phyloP scores from a whole-genome alignment of 1,140 invertebrate genomes.

The Aleiodes sp. region DNA sequence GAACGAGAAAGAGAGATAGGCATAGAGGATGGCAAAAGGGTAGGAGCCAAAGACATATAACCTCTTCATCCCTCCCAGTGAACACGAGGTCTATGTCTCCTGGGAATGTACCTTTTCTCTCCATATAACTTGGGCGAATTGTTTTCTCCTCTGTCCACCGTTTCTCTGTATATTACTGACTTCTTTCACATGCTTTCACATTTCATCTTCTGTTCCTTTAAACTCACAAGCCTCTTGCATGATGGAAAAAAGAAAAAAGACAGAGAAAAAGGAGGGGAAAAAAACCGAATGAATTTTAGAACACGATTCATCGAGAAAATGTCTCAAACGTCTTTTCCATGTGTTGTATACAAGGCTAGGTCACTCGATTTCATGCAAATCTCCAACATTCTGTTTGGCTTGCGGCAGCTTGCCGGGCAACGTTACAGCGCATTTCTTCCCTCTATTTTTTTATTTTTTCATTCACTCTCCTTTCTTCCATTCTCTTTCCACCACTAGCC shows the following conservation, averaged over 20 bases:
- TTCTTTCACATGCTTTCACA: neutral
- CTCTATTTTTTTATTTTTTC: neutral
- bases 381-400: conserved; percentile 3
- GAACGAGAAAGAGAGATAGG: neutral
- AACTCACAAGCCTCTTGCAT: neutral
- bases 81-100: neutral
- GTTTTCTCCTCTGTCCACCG: neutral
- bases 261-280: neutral
- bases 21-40: too few species aligned
- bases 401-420: neutral
- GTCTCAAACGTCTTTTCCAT: conserved; percentile 14
- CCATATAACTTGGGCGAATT: conserved; percentile 2
- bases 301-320: conserved; percentile 16
- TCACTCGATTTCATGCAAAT: conserved; percentile 29
- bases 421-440: neutral
- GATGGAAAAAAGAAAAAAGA: neutral
- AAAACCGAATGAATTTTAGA: neutral
- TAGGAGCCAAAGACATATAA: too few species aligned
- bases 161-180: neutral
- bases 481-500: neutral
- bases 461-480: neutral
- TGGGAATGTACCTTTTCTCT: neutral
- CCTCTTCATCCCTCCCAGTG: too few species aligned
- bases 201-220: neutral
- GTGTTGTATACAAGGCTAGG: neutral